These are phyloP conservation scores for Scaptomyza parva DNA, from an alignment of 2,888 invertebrate species.

Conservation along the genomic window DNA sequence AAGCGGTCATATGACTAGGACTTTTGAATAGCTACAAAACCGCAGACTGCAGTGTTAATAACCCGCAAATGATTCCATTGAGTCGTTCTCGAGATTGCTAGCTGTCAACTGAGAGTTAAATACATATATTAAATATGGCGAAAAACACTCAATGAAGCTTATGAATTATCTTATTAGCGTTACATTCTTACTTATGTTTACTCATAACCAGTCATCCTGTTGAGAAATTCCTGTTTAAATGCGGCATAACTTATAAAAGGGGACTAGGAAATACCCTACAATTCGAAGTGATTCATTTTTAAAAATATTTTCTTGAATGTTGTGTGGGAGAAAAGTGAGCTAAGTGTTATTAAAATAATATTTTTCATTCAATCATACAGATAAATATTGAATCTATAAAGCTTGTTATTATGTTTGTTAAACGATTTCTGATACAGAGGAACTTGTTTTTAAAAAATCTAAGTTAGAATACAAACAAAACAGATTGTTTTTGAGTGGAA, in stretches of 20 bases:
- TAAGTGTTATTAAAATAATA: no score
- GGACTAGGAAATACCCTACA: slow-evolving; percentile 1
- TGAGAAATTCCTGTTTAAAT: slow-evolving; percentile 1
- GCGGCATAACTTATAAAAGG: not conserved
- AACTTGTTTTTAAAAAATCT: slow-evolving; percentile 26
- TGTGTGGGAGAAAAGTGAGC: no score
- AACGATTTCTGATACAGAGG: slow-evolving; percentile 1
- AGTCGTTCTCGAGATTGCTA: slow-evolving; percentile 1
- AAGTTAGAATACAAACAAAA: not conserved
- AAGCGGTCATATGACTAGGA: not conserved
- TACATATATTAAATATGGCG: not conserved
- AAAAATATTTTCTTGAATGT: no score
- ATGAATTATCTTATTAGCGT: slow-evolving; percentile 1
- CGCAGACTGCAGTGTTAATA: not conserved
- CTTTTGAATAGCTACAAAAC: not conserved
- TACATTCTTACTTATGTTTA: not conserved
- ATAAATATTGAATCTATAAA: not conserved
- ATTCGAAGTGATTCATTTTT: no score
- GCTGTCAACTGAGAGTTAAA: not conserved
- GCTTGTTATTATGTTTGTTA: not conserved
- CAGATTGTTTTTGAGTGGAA: slow-evolving; percentile 5
- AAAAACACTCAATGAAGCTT: slow-evolving; percentile 14
- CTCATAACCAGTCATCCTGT: not conserved
- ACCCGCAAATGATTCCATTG: not conserved
- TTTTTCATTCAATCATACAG: no score